Evolutionary conservation across 2,113 vertebrate genomes (phyloP).

Genomic region (Butorides virescens): DNA sequence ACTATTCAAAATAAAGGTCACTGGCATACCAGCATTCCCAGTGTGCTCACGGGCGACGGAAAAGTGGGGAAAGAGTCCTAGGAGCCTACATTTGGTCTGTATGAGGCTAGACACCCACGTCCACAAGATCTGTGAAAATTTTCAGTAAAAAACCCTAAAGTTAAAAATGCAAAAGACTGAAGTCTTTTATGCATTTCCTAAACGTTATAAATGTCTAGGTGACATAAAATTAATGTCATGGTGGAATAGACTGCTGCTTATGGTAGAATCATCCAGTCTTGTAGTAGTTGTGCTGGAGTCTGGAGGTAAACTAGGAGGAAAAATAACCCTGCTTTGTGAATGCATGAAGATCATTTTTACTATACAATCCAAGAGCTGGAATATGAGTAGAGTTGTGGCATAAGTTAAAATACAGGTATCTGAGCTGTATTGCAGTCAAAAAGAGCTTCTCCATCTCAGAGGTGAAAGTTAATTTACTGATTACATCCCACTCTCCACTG

Average conservation of each 20-base stretch:
- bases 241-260: background rate
- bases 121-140: background rate
- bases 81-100: background rate
- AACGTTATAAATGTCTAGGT: background rate
- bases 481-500: background rate
- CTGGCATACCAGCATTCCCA: background rate
- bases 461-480: background rate
- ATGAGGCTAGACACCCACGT: rapidly evolving
- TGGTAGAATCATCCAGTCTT: background rate
- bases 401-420: background rate
- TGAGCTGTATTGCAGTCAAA: background rate
- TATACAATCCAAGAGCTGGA: background rate
- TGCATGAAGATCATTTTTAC: background rate
- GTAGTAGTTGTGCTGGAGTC: background rate
- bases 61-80: background rate
- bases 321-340: background rate
- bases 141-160: background rate
- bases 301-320: background rate
- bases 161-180: background rate
- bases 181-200: background rate
- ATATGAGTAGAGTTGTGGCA: background rate
- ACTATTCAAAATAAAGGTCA: background rate
- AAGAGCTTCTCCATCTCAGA: background rate
- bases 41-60: background rate
- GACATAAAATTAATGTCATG: background rate